phyloP scores from a whole-genome alignment of 2,113 vertebrate genomes.

The Urocitellus parryii region DNA sequence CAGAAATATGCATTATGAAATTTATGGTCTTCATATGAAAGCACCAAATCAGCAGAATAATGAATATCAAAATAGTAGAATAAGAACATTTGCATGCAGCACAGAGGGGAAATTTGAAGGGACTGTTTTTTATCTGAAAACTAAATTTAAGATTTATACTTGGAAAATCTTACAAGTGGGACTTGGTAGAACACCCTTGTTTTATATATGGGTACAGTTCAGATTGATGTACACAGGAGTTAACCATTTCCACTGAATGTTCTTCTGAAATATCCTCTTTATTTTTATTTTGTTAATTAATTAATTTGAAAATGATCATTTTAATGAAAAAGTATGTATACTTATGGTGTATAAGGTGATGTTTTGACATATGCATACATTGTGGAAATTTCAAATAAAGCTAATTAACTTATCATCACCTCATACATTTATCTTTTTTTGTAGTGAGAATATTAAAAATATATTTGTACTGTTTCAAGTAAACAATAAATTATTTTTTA shows the following conservation, averaged over 20 bases:
- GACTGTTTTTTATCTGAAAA: slow-evolving; percentile 15
- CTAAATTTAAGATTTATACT: slow-evolving; percentile 42
- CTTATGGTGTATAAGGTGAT: background rate
- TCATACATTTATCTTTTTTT: background rate
- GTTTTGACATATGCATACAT: background rate
- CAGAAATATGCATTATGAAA: slow-evolving; percentile 3
- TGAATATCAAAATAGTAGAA: slow-evolving; percentile 25
- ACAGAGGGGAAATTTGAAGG: background rate
- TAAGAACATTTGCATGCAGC: slow-evolving; percentile 29
- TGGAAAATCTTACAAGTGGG: background rate
- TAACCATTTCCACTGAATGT: background rate
- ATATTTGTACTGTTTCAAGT: background rate
- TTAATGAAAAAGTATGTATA: background rate
- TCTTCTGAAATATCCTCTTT: background rate
- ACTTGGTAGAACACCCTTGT: slow-evolving; percentile 28
- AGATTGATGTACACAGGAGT: background rate
- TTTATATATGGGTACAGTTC: background rate
- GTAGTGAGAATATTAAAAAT: background rate
- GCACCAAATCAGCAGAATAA: slow-evolving; percentile 19
- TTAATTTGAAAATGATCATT: background rate
- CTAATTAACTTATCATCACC: background rate
- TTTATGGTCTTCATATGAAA: slow-evolving; percentile 35
- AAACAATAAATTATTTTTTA: background rate
- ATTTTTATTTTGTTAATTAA: background rate
- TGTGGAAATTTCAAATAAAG: background rate